These are phyloP conservation scores for Tragopan temminckii DNA, from an alignment of 2,797 vertebrate genomes.

Conservation along the genomic window DNA sequence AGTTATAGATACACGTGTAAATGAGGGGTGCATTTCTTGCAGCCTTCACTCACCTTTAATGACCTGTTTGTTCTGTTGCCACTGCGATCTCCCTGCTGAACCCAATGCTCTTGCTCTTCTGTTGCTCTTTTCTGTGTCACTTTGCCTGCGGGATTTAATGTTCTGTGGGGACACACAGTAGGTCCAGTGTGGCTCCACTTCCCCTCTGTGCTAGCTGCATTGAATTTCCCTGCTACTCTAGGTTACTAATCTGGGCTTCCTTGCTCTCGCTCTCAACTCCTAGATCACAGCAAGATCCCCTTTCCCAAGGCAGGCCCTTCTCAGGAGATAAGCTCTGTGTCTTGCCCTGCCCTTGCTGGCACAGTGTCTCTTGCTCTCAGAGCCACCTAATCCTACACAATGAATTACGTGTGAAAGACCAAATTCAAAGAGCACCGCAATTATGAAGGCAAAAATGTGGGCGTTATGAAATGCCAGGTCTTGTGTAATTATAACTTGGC, in stretches of 20 bases:
- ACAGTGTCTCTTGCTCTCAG: background rate
- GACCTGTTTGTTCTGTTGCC: constrained; percentile 19
- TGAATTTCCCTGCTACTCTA: background rate
- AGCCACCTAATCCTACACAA: background rate
- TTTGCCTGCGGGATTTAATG: background rate
- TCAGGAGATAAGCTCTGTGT: background rate
- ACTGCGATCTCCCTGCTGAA: background rate
- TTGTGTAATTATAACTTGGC: background rate
- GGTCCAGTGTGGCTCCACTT: background rate
- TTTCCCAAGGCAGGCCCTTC: background rate
- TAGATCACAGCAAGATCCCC: background rate
- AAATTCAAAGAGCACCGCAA: background rate
- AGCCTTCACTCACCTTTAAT: background rate
- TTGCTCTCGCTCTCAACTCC: background rate
- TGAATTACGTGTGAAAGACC: background rate
- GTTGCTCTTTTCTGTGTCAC: background rate
- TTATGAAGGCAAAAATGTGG: background rate
- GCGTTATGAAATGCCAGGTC: background rate
- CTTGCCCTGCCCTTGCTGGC: background rate
- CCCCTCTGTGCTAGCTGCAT: background rate
- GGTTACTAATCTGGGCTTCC: background rate
- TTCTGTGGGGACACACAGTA: background rate
- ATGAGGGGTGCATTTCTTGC: background rate
- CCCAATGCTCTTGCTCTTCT: background rate
- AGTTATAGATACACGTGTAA: background rate